phyloP scores from a whole-genome alignment of 2,113 vertebrate species.

The Silurus glanis region DNA sequence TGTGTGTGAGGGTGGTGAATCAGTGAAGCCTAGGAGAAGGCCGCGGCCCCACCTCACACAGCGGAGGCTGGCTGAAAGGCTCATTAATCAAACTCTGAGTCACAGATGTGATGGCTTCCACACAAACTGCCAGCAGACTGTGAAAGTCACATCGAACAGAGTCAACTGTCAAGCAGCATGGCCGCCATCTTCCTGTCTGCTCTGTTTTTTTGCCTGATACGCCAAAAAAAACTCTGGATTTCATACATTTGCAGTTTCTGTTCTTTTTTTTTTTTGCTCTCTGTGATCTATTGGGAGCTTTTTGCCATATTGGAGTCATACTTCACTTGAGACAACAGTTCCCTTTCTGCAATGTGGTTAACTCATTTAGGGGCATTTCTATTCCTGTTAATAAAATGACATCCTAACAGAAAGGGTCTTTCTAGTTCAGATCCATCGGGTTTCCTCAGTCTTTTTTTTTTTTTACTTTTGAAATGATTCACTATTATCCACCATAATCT shows the following conservation, averaged over 20 bases:
- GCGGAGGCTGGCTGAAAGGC: constrained; percentile 87
- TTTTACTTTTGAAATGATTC: neutral
- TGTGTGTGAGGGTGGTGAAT: constrained; percentile 72
- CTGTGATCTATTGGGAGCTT: constrained; percentile 26
- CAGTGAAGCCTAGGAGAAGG: constrained; percentile 90
- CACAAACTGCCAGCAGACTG: constrained; percentile 91
- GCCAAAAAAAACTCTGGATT: constrained; percentile 23
- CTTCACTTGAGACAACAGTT: neutral
- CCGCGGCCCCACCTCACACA: constrained; percentile 85
- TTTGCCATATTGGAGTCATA: neutral
- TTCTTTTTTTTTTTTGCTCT: neutral
- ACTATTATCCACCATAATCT: constrained; percentile 39
- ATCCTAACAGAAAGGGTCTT: neutral
- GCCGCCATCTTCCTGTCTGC: constrained; percentile 58
- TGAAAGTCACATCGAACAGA: constrained; percentile 96
- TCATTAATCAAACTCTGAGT: constrained; percentile 96
- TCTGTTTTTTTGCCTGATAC: constrained; percentile 41
- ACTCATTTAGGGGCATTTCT: constrained; percentile 9
- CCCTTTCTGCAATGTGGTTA: neutral
- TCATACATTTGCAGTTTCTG: constrained; percentile 37
- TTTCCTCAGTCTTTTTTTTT: neutral
- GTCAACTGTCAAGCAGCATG: constrained; percentile 80
- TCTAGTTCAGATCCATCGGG: neutral
- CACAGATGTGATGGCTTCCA: constrained; percentile 96
- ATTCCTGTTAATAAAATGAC: constrained; percentile 11